Conservation (phyloP, 2,888 invertebrate species). For the Sarcophaga variegata region DNA sequence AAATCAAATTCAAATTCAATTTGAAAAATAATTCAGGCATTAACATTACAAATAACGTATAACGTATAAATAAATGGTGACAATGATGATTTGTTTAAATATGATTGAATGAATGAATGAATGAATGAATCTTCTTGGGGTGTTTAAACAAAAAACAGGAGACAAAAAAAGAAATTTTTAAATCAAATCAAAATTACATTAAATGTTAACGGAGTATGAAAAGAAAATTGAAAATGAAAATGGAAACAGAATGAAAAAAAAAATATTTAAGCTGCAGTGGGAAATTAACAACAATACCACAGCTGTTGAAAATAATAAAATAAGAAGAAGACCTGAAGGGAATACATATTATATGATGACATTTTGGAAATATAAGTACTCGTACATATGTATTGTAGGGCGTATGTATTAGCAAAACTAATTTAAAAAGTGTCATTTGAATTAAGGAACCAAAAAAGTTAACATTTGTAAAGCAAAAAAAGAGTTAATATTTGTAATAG, state of each 20-base stretch:
- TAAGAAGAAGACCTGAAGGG: conserved; percentile 7
- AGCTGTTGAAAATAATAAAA: conserved; percentile 73
- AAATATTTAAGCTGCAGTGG: conserved; percentile 78
- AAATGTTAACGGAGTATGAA: conserved; percentile 2
- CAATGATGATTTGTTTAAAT: conserved; percentile 28
- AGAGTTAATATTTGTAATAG: not conserved
- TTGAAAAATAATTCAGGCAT: conserved; percentile 53
- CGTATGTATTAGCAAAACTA: too few species aligned
- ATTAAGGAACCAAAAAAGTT: too few species aligned
- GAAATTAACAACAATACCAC: conserved; percentile 79
- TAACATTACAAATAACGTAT: conserved; percentile 41
- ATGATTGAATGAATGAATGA: conserved; percentile 34
- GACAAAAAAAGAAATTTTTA: conserved; percentile 32
- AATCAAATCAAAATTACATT: conserved; percentile 56
- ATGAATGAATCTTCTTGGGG: not conserved
- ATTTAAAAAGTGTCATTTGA: too few species aligned
- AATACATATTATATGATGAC: not conserved
- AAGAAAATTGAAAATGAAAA: conserved; percentile 37
- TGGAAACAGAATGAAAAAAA: conserved; percentile 9
- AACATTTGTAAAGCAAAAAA: not conserved
- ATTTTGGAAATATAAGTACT: too few species aligned
- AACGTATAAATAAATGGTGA: not conserved
- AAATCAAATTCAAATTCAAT: conserved; percentile 49
- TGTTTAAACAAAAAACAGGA: conserved; percentile 39
- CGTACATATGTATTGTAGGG: too few species aligned